A percentile compares a stretch with the other conserved stretches of the same genome.
These are phyloP conservation scores for Adela reaumurella DNA, from an alignment of 2,888 invertebrate genomes.

Conservation along the genomic window DNA sequence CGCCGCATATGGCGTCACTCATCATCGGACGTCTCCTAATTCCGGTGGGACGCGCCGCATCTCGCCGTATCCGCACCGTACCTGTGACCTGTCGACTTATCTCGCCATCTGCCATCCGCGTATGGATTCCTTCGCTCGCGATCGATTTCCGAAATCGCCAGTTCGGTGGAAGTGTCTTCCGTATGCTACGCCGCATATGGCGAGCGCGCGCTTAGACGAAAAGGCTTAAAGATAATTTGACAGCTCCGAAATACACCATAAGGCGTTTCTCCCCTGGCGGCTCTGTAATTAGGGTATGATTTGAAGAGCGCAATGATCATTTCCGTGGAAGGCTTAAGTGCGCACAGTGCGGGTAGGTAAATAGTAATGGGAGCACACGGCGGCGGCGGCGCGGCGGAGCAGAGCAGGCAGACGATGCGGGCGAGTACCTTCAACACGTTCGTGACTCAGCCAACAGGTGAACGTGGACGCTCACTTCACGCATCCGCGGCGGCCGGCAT, in stretches of 20 bases:
- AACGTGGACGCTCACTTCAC: constrained; percentile 14
- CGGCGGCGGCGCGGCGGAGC: too few relatives aligned
- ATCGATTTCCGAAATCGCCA: constrained; percentile 16
- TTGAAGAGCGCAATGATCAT: neutral
- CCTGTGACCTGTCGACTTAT: constrained; percentile 18
- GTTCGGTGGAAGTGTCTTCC: constrained; percentile 19
- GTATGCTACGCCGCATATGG: constrained; percentile 28
- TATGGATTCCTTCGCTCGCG: constrained; percentile 13
- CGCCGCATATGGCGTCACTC: constrained; percentile 30
- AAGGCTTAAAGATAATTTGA: neutral
- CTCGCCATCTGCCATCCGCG: neutral
- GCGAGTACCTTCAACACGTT: constrained; percentile 18
- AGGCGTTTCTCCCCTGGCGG: neutral
- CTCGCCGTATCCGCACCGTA: constrained; percentile 9
- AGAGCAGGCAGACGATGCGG: too few relatives aligned
- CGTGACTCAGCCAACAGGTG: constrained; percentile 29
- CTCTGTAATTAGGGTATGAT: neutral
- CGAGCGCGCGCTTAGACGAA: constrained; percentile 6
- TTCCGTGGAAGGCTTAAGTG: too few relatives aligned
- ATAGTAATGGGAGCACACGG: constrained; percentile 11
- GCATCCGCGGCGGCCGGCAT: constrained; percentile 16
- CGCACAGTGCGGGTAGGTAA: constrained; percentile 10
- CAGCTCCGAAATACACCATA: neutral
- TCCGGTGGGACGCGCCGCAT: constrained; percentile 12
- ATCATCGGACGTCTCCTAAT: neutral